phyloP scores from a whole-genome alignment of 2,888 invertebrate species.

The Chaitophorus viminalis region DNA sequence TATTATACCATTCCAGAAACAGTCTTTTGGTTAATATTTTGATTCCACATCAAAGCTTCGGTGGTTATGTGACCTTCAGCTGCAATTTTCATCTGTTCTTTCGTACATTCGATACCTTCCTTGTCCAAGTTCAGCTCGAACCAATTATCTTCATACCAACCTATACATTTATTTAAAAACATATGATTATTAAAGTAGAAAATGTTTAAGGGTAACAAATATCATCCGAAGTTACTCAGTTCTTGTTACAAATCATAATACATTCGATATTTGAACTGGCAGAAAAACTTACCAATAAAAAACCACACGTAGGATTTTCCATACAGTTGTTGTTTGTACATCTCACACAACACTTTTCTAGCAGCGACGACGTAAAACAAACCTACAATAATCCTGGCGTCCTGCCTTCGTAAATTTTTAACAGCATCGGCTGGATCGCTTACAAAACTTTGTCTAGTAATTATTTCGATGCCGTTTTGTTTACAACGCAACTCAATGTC shows the following conservation, averaged over 20 bases:
- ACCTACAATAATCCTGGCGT: slow-evolving; percentile 97
- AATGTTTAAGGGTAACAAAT: too few species aligned
- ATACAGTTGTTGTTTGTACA: slow-evolving; percentile 91
- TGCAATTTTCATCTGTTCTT: slow-evolving; percentile 91
- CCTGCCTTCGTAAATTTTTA: slow-evolving; percentile 91
- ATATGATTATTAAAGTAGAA: neutral
- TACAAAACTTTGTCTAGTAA: slow-evolving; percentile 94
- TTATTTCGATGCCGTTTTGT: slow-evolving; percentile 92
- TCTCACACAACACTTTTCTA: slow-evolving; percentile 93
- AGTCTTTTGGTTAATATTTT: slow-evolving; percentile 88
- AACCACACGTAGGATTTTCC: slow-evolving; percentile 99
- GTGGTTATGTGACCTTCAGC: slow-evolving; percentile 98
- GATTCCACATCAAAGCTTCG: slow-evolving; percentile 98
- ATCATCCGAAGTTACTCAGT: neutral
- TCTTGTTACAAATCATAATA: neutral
- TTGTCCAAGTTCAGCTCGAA: slow-evolving; percentile 87
- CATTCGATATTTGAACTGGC: neutral
- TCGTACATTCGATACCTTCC: slow-evolving; percentile 91
- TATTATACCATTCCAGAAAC: slow-evolving; percentile 93
- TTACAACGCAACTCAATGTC: slow-evolving; percentile 95
- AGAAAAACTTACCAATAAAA: slow-evolving; percentile 82
- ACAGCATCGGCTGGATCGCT: slow-evolving; percentile 98
- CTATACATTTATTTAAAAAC: slow-evolving; percentile 67
- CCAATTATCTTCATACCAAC: slow-evolving; percentile 99
- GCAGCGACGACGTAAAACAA: slow-evolving; percentile 99